These are phyloP conservation scores for Cheiracanthium punctorium DNA, from an alignment of 2,888 invertebrate genomes.

Conservation along the genomic window DNA sequence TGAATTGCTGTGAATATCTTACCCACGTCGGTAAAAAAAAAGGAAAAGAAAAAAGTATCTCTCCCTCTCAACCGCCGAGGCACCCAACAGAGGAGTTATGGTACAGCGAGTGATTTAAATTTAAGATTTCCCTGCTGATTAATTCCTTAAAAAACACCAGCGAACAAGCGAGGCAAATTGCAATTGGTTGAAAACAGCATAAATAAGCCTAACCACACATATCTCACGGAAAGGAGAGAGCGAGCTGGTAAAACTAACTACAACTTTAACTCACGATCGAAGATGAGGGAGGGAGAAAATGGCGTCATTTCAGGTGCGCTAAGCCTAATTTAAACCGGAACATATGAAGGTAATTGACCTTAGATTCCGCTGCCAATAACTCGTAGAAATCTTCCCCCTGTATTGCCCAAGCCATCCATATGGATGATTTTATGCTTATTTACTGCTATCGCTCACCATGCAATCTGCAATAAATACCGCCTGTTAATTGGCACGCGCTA, in stretches of 20 bases:
- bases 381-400: conserved; percentile 47
- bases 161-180: conserved; percentile 63
- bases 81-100: conserved; percentile 44
- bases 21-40: too few species aligned
- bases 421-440: conserved; percentile 68
- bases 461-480: conserved; percentile 64
- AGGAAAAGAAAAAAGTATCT: too few species aligned
- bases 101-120: conserved; percentile 26
- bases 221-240: conserved; percentile 30
- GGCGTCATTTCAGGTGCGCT: conserved; percentile 38
- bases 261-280: conserved; percentile 42
- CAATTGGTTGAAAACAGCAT: conserved; percentile 34
- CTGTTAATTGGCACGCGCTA: conserved; percentile 64
- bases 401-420: conserved; percentile 56
- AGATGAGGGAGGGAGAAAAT: conserved; percentile 24
- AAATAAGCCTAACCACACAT: conserved; percentile 51
- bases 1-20: background rate
- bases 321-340: conserved; percentile 69
- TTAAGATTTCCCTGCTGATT: conserved; percentile 43
- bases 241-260: conserved; percentile 6
- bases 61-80: background rate
- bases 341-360: conserved; percentile 67
- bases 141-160: conserved; percentile 62
- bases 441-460: conserved; percentile 45
- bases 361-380: conserved; percentile 54